Conservation (phyloP, 1,140 invertebrate genomes). For the Hycleus cichorii region DNA sequence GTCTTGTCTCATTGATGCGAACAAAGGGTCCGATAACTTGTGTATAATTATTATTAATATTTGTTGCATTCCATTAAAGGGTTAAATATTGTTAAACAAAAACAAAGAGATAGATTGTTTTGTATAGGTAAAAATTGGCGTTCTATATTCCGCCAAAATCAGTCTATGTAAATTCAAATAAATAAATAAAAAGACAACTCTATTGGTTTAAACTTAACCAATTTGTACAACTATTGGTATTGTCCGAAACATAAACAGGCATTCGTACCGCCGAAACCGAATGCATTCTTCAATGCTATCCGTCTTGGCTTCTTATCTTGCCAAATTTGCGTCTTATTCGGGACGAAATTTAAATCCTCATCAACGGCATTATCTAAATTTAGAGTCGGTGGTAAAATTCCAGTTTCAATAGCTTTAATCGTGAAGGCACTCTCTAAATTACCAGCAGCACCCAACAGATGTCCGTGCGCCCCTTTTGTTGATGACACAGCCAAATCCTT, state of each 20-base stretch:
- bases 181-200: constrained; percentile 19
- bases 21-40: background rate
- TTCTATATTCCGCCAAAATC: constrained; percentile 9
- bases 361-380: constrained; percentile 69
- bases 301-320: constrained; percentile 42
- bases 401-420: constrained; percentile 66
- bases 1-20: too few relatives aligned
- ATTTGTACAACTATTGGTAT: constrained; percentile 24
- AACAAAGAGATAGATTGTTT: constrained; percentile 31
- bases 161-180: constrained; percentile 29
- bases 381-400: constrained; percentile 79
- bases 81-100: constrained; percentile 28
- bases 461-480: constrained; percentile 92
- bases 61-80: constrained; percentile 41
- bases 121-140: constrained; percentile 22
- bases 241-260: constrained; percentile 73
- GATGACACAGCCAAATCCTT: constrained; percentile 69
- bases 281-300: constrained; percentile 94
- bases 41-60: constrained; percentile 17
- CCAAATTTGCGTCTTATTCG: constrained; percentile 56
- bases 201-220: background rate
- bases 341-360: constrained; percentile 66
- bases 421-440: constrained; percentile 87
- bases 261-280: constrained; percentile 98
- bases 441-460: constrained; percentile 91